Evolutionary conservation across 2,888 invertebrate genomes (phyloP), one percentile per base, ranked within the genome.

Genomic region (Hanleya hanleyi): DNA sequence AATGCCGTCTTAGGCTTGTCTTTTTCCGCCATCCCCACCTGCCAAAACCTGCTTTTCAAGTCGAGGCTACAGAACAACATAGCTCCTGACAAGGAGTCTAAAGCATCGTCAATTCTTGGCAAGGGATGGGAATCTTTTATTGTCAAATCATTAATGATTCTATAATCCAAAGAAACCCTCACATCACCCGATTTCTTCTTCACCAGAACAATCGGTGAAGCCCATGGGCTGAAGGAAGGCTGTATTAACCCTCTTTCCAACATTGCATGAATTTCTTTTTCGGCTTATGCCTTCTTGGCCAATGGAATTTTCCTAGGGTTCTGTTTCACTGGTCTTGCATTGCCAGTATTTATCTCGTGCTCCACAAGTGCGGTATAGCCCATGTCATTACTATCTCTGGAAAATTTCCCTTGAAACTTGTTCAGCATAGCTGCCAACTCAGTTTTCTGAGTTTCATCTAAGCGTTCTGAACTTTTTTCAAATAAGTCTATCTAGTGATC

Each of bases 161-260:
- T 36, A 61, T 82, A 86, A 64, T 86, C 84, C 12, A 84, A 74
- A 51, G 84, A 86, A 15, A 81, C 78, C 62, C 79, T 76, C 47
- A 66, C 76, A 7, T 64, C 69, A 22, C 81, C 84, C 70, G 85
- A 79, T 69, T 87, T 87, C 77, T 90, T 91, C n/a, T n/a, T n/a
- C n/a, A n/a, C n/a, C 0, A 91, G 62, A 1, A 90, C 86, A 4
- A 89, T 79, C 0, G 89, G 90, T 1, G 85, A 79, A 6, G 84
- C 78, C 86, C 87, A 91, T 0, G 89, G 88, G 29, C 83, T 84
- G 1, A 69, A 75, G 1, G 86, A 86, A 4, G 78, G 82, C 35
- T 72, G 67, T 33, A 80, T 68, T n/a, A 74, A 49, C 0, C 71
- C 71, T 6, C 64, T 57, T 37, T 71, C 35, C 37, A 72, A 35